Evolutionary conservation across 2,797 vertebrate genomes (phyloP).

Genomic region (Knipowitschia caucasica): DNA sequence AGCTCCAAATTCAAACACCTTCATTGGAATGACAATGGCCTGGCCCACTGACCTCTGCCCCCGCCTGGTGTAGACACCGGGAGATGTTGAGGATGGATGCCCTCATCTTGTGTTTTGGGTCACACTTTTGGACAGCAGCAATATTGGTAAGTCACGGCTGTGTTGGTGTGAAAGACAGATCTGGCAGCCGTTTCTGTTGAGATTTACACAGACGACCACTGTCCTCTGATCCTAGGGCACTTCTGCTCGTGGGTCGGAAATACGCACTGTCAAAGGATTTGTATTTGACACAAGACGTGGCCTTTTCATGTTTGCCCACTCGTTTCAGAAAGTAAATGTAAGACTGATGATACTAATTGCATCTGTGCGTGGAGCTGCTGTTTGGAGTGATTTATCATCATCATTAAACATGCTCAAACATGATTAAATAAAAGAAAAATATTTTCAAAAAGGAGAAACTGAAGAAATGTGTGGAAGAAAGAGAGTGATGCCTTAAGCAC

Average conservation of each 20-base stretch:
- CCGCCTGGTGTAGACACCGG: conserved; percentile 40
- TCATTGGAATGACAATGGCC: conserved; percentile 75
- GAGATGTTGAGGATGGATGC: conserved; percentile 57
- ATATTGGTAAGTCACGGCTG: conserved; percentile 51
- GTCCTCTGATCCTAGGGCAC: conserved; percentile 54
- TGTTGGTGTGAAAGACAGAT: conserved; percentile 48
- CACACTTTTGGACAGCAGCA: conserved; percentile 53
- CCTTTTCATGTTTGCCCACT: conserved; percentile 11
- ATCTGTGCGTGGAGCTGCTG: no score
- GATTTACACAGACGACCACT: conserved; percentile 43
- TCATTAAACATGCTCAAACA: no score
- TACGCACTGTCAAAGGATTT: conserved; percentile 33
- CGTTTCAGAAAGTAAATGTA: conserved; percentile 16
- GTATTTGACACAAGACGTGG: conserved; percentile 31
- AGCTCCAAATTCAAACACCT: conserved; percentile 68
- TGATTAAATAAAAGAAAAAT: no score
- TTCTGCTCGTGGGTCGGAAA: conserved; percentile 40
- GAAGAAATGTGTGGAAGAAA: no score
- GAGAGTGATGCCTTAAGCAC: no score
- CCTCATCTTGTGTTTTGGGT: conserved; percentile 44
- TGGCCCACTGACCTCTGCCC: conserved; percentile 67
- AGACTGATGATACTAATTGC: no score
- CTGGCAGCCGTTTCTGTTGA: conserved; percentile 59
- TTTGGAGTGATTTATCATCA: no score
- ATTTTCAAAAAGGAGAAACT: no score